Evolutionary conservation across 2,888 invertebrate species (phyloP).

Genomic region (Thereva nobilitata): DNA sequence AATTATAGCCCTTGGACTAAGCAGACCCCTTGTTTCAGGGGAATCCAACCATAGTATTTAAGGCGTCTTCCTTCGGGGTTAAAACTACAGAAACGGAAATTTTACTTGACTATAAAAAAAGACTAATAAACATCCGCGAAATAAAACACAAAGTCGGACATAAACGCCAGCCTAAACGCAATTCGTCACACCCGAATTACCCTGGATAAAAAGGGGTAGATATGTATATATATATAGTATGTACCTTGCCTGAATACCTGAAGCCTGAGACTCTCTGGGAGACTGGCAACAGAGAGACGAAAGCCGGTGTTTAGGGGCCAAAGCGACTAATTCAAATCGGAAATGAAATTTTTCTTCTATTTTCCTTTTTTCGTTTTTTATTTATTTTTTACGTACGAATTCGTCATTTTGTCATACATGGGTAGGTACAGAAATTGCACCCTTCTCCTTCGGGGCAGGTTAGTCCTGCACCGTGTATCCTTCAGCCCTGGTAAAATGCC

Average conservation of each 20-base stretch:
- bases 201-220: constrained; percentile 42
- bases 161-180: constrained; percentile 35
- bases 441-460: constrained; percentile 14
- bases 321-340: constrained; percentile 42
- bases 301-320: constrained; percentile 38
- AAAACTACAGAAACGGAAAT: constrained; percentile 4
- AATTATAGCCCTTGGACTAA: constrained; percentile 21
- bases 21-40: constrained; percentile 23
- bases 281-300: constrained; percentile 20
- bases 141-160: constrained; percentile 25
- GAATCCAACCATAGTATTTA: constrained; percentile 30
- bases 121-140: constrained; percentile 36
- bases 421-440: constrained; percentile 41
- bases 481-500: constrained; percentile 29
- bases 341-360: constrained; percentile 38
- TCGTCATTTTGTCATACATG: constrained; percentile 42
- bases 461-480: constrained; percentile 11
- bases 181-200: constrained; percentile 43
- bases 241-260: neutral
- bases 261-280: constrained; percentile 15
- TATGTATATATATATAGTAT: constrained; percentile 6
- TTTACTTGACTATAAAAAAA: constrained; percentile 13
- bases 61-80: constrained; percentile 1
- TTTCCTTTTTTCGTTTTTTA: constrained; percentile 17
- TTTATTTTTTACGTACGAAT: constrained; percentile 31